Conservation (phyloP, 2,113 vertebrate species). For the Danionella cerebrum region DNA sequence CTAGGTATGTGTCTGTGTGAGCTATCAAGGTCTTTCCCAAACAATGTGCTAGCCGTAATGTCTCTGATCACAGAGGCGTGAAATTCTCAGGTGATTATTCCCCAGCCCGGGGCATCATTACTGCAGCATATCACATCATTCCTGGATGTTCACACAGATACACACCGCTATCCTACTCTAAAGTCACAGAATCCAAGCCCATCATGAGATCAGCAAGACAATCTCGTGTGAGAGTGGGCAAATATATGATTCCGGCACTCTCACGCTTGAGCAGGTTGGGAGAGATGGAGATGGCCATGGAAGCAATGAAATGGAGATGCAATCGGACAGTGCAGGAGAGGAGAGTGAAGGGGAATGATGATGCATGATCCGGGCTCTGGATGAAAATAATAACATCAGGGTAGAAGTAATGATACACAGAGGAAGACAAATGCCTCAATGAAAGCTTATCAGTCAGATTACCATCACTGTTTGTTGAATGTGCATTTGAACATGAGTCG, state of each 20-base stretch:
- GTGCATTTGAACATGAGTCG: too few species aligned
- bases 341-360: slow-evolving; percentile 38
- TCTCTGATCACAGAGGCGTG: slow-evolving; percentile 35
- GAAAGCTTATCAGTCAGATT: slow-evolving; percentile 25
- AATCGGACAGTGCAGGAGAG: slow-evolving; percentile 21
- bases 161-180: background rate
- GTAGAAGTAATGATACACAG: slow-evolving; percentile 38
- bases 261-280: slow-evolving; percentile 42
- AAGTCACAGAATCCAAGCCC: background rate
- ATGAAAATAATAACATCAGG: slow-evolving; percentile 55
- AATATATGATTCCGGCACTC: slow-evolving; percentile 27
- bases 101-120: slow-evolving; percentile 15
- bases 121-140: background rate
- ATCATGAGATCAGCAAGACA: slow-evolving; percentile 24
- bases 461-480: slow-evolving; percentile 10
- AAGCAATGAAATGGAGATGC: slow-evolving; percentile 20
- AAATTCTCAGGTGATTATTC: slow-evolving; percentile 37
- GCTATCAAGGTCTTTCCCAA: background rate
- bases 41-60: too few species aligned
- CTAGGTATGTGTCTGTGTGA: background rate
- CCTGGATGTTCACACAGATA: background rate
- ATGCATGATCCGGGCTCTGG: slow-evolving; percentile 50
- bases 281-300: slow-evolving; percentile 11
- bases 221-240: background rate
- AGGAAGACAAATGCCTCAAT: slow-evolving; percentile 20